Evolutionary conservation across 92 coral and sea anemone species (phyloP).

Genomic region (Muricea muricata): DNA sequence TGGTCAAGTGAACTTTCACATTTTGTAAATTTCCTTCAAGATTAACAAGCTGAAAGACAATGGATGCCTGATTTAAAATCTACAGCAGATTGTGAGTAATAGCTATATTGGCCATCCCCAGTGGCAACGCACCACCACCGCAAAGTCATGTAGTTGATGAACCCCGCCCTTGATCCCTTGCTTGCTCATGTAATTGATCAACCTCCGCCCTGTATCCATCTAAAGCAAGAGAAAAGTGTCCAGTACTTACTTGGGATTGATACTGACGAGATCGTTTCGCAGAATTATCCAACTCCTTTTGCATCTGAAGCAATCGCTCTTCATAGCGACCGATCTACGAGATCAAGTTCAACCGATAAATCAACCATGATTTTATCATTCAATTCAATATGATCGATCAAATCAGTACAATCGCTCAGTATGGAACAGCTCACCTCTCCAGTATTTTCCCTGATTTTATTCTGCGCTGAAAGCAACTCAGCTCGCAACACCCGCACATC

Average conservation of each 20-base stretch:
- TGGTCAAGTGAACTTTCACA: slow-evolving; percentile 83
- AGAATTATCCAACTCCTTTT: slow-evolving; percentile 80
- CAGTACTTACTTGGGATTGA: slow-evolving; percentile 78
- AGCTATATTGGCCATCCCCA: too few relatives aligned
- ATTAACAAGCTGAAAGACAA: slow-evolving; percentile 68
- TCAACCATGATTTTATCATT: not conserved
- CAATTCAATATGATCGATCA: not conserved
- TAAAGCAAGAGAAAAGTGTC: too few relatives aligned
- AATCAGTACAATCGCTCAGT: not conserved
- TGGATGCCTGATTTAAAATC: not conserved
- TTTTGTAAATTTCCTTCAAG: slow-evolving; percentile 87
- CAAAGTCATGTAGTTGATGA: too few relatives aligned
- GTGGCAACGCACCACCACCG: too few relatives aligned
- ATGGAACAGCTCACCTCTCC: slow-evolving; percentile 75
- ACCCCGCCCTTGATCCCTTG: too few relatives aligned
- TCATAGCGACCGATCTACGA: slow-evolving; percentile 87
- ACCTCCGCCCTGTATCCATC: too few relatives aligned
- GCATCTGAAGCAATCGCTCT: slow-evolving; percentile 88
- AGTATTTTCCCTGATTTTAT: slow-evolving; percentile 88
- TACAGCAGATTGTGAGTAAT: not conserved
- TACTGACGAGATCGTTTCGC: slow-evolving; percentile 77
- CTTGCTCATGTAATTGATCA: too few relatives aligned
- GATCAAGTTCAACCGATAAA: not conserved
- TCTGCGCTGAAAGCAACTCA: slow-evolving; percentile 95
- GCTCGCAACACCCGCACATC: slow-evolving; percentile 87